These are phyloP conservation scores for Drosophila nannoptera DNA, from an alignment of 1,140 invertebrate genomes.

Conservation along the genomic window DNA sequence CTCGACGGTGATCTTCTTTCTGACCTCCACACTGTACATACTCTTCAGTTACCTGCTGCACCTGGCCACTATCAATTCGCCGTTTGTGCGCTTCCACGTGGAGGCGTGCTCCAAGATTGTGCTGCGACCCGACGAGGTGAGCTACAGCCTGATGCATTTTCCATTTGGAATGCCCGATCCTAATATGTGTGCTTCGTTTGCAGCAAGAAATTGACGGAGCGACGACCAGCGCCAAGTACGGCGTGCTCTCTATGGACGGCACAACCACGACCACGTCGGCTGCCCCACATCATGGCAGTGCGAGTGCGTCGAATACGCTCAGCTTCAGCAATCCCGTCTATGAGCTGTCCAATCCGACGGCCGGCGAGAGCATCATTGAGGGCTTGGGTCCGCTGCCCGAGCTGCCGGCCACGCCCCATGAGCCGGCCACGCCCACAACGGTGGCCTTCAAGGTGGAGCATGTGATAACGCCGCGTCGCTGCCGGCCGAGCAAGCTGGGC, in stretches of 20 bases:
- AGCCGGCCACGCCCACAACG: conserved; percentile 72
- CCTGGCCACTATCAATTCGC: conserved; percentile 86
- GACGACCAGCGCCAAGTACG: conserved; percentile 62
- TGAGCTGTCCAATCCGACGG: conserved; percentile 84
- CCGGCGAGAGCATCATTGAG: conserved; percentile 79
- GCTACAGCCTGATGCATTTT: too few relatives aligned
- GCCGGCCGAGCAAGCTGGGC: conserved; percentile 79
- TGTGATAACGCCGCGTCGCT: conserved; percentile 84
- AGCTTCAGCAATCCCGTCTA: conserved; percentile 88
- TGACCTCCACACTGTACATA: conserved; percentile 87
- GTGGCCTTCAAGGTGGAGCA: conserved; percentile 89
- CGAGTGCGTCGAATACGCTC: conserved; percentile 49
- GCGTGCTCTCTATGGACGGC: conserved; percentile 74
- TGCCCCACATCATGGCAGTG: conserved; percentile 32
- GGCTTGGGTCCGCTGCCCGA: conserved; percentile 73
- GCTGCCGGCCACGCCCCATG: conserved; percentile 74
- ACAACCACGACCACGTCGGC: conserved; percentile 79
- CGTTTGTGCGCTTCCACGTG: conserved; percentile 91
- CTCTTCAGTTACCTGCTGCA: conserved; percentile 88
- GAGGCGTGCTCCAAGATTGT: conserved; percentile 86
- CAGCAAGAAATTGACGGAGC: conserved; percentile 72
- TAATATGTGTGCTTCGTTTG: conserved; percentile 16
- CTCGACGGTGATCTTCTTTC: conserved; percentile 93
- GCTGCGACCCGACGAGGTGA: conserved; percentile 88
- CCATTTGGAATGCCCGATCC: too few relatives aligned